A percentile compares a stretch with the other conserved stretches of the same genome.
phyloP scores from a whole-genome alignment of 2,888 invertebrate genomes.

The Pediacus dermestoides region DNA sequence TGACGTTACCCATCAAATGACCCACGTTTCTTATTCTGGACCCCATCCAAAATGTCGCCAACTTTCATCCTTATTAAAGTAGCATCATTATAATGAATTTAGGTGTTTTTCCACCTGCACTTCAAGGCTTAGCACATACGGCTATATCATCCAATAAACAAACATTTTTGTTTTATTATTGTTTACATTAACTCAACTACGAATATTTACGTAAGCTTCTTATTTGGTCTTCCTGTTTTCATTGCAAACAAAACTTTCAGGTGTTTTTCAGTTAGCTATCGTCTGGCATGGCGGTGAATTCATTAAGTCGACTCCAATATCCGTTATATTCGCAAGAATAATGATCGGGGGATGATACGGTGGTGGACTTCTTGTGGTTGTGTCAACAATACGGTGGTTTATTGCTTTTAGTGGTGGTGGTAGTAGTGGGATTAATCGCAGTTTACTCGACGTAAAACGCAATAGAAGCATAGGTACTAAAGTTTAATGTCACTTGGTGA shows the following conservation, averaged over 20 bases:
- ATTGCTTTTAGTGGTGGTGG: no score
- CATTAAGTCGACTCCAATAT: background rate
- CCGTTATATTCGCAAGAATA: no score
- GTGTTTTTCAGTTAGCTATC: constrained; percentile 1
- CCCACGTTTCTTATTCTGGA: no score
- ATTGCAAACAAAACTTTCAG: constrained; percentile 1
- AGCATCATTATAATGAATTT: no score
- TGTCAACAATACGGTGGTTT: background rate
- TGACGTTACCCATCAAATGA: no score
- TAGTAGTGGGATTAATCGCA: background rate
- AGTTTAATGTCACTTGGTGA: background rate
- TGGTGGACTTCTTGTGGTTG: background rate
- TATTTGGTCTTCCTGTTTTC: constrained; percentile 1
- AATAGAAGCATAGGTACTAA: background rate
- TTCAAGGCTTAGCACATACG: no score
- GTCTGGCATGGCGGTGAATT: constrained; percentile 3
- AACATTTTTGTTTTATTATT: background rate
- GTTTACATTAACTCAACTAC: background rate
- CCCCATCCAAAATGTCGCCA: no score
- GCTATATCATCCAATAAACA: no score
- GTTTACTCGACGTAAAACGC: background rate
- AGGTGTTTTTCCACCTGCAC: no score
- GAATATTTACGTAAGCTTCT: background rate
- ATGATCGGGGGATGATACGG: background rate
- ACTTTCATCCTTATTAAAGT: no score